These are phyloP conservation scores for Tachycineta bicolor DNA, from an alignment of 2,113 vertebrate genomes.

Conservation along the genomic window DNA sequence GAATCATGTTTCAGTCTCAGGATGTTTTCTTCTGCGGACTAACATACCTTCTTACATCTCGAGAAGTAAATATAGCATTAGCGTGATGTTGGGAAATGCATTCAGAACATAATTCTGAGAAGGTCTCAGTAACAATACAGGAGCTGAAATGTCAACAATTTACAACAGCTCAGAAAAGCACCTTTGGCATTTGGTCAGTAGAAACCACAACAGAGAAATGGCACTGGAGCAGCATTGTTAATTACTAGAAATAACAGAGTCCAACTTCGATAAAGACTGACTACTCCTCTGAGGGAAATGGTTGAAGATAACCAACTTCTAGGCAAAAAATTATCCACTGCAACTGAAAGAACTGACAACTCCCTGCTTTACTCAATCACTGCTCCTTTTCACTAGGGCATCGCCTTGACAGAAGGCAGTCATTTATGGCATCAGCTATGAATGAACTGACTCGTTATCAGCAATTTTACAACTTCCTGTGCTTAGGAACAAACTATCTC, in stretches of 20 bases:
- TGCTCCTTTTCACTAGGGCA: constrained; percentile 13
- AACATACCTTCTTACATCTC: not conserved
- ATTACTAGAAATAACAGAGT: constrained; percentile 30
- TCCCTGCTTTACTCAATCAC: constrained; percentile 37
- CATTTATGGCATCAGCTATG: constrained; percentile 49
- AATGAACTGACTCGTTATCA: constrained; percentile 57
- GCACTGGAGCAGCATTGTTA: constrained; percentile 2
- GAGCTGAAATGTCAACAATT: constrained; percentile 1
- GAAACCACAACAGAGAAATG: constrained; percentile 42
- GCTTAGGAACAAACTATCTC: constrained; percentile 50
- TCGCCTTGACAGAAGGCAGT: constrained; percentile 11
- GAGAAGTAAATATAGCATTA: constrained; percentile 16
- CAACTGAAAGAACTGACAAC: constrained; percentile 50
- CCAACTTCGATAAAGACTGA: constrained; percentile 15
- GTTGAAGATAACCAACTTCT: constrained; percentile 49
- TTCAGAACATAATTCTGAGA: not conserved
- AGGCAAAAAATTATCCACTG: constrained; percentile 22
- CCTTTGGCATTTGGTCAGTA: constrained; percentile 36
- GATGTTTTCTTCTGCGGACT: not conserved
- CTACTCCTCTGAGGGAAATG: not conserved
- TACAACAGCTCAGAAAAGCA: constrained; percentile 51
- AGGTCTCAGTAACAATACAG: not conserved
- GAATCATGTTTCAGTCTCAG: not conserved
- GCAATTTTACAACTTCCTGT: constrained; percentile 64
- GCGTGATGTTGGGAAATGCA: not conserved